Conservation (phyloP, 2,113 vertebrate species). For the Perccottus glenii region DNA sequence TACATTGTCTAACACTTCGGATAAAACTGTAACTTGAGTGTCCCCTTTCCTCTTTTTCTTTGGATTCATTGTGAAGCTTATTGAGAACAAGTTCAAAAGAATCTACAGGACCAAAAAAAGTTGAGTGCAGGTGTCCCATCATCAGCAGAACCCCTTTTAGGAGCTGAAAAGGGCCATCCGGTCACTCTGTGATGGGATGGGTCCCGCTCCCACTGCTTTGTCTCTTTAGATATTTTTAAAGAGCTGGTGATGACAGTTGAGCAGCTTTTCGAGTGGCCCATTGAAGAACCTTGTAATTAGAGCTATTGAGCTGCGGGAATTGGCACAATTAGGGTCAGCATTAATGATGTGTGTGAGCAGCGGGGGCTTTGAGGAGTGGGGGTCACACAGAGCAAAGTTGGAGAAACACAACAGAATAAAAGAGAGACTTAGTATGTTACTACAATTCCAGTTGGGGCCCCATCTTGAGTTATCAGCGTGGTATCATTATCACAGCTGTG, state of each 20-base stretch:
- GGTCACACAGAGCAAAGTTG: constrained; percentile 69
- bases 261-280: constrained; percentile 79
- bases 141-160: constrained; percentile 39
- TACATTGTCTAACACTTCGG: background rate
- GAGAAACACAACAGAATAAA: constrained; percentile 1
- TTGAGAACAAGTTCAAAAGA: constrained; percentile 37
- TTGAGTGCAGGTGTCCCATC: constrained; percentile 65
- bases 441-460: constrained; percentile 8
- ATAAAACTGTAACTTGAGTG: constrained; percentile 11
- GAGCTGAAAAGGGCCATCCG: constrained; percentile 59
- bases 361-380: constrained; percentile 80
- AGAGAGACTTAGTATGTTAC: constrained; percentile 14
- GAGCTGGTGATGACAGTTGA: constrained; percentile 84
- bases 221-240: constrained; percentile 75
- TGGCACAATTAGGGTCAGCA: constrained; percentile 89
- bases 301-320: constrained; percentile 89
- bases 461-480: background rate
- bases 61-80: constrained; percentile 46
- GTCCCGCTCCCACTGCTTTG: constrained; percentile 47
- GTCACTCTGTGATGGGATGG: constrained; percentile 38
- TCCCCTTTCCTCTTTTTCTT: constrained; percentile 39
- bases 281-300: constrained; percentile 88
- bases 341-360: constrained; percentile 85
- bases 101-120: constrained; percentile 23
- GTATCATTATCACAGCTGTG: constrained; percentile 34